Percentiles rank a stretch among this genome's conserved stretches.
These are phyloP conservation scores for Nomada lathburiana DNA, from an alignment of 2,888 invertebrate species.

Conservation along the genomic window DNA sequence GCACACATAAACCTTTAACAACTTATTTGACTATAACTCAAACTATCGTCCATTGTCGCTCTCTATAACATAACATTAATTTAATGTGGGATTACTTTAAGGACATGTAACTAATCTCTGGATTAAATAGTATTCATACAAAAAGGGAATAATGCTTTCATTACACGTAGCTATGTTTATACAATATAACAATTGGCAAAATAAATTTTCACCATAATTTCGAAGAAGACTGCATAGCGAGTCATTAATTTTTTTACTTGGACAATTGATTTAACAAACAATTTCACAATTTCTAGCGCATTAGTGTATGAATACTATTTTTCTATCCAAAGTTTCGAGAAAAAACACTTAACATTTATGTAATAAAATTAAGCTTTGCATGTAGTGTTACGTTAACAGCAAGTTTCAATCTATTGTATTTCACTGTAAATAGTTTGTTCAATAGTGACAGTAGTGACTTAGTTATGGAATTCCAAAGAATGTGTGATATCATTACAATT, in stretches of 20 bases:
- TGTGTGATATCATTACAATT: conserved; percentile 31
- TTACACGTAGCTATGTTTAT: background rate
- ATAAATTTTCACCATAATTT: background rate
- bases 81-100: background rate
- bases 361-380: background rate
- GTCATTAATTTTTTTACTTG: conserved; percentile 1
- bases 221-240: background rate
- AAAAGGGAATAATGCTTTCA: background rate
- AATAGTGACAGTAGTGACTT: conserved; percentile 11
- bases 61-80: background rate
- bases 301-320: background rate
- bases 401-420: conserved; percentile 11
- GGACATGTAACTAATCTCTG: background rate
- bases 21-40: background rate
- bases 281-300: background rate
- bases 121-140: background rate
- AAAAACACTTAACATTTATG: background rate
- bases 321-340: background rate
- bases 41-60: conserved; percentile 16
- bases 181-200: background rate
- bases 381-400: background rate
- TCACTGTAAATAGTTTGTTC: background rate
- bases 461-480: conserved; percentile 12
- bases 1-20: conserved; percentile 25
- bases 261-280: conserved; percentile 14